Conservation (phyloP, 1,140 invertebrate species). For the Holotrichia oblita region DNA sequence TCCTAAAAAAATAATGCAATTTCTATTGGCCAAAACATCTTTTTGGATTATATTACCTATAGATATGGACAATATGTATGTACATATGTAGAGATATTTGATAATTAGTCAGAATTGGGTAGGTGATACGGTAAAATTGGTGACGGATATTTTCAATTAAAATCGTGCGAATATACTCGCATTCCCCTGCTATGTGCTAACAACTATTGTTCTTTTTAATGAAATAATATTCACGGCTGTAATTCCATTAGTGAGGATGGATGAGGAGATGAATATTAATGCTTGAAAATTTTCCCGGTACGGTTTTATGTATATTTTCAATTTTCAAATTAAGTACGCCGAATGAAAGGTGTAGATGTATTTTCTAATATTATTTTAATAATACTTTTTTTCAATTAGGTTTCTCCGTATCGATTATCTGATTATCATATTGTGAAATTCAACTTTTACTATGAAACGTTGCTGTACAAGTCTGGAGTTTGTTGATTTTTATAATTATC, state of each 20-base stretch:
- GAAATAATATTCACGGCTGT: not conserved
- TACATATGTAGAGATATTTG: not conserved
- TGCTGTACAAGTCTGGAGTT: too few relatives aligned
- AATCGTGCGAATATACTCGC: not conserved
- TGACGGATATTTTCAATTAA: conserved; percentile 3
- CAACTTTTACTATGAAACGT: too few relatives aligned
- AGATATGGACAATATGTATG: too few relatives aligned
- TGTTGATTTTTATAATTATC: too few relatives aligned
- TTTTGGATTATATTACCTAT: too few relatives aligned
- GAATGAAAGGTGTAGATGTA: too few relatives aligned
- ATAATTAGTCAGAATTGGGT: not conserved
- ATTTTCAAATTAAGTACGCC: not conserved
- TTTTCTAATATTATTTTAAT: too few relatives aligned
- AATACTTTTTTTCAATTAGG: too few relatives aligned
- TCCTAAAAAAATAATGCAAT: too few relatives aligned
- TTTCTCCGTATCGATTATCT: too few relatives aligned
- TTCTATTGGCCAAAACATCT: too few relatives aligned
- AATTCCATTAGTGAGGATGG: conserved; percentile 7
- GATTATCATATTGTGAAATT: too few relatives aligned
- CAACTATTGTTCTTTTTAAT: conserved; percentile 14
- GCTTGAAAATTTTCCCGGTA: not conserved
- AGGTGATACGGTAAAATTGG: not conserved
- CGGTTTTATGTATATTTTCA: not conserved
- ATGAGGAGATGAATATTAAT: not conserved
- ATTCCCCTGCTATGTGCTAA: not conserved